Percentiles rank a stretch among this genome's conserved stretches.
Evolutionary conservation across 2,113 vertebrate species (phyloP).

Genomic region (Telmatochromis sp.): DNA sequence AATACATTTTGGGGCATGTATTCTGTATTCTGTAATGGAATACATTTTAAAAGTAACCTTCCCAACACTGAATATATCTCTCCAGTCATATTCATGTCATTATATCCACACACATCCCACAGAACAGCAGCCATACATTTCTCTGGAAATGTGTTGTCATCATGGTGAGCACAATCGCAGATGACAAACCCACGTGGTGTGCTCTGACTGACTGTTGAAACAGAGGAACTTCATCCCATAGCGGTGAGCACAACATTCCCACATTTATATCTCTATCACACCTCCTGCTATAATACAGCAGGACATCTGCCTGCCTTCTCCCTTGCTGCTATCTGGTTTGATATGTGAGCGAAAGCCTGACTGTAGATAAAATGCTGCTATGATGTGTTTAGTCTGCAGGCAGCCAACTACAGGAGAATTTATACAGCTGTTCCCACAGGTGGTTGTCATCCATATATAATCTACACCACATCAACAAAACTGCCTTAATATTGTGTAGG

Average conservation of each 20-base stretch:
- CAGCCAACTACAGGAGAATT: neutral
- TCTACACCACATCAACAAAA: neutral
- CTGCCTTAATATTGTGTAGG: neutral
- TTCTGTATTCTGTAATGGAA: too few species aligned
- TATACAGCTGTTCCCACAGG: neutral
- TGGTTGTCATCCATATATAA: neutral
- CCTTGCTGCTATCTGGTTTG: neutral
- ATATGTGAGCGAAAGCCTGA: neutral
- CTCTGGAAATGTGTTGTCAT: neutral
- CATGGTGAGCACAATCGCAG: neutral
- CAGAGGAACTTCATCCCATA: neutral
- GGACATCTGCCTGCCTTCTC: neutral
- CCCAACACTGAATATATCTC: neutral
- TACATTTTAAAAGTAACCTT: too few species aligned
- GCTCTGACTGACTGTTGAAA: neutral
- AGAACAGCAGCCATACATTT: neutral
- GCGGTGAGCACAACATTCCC: neutral
- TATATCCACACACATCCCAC: neutral
- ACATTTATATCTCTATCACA: neutral
- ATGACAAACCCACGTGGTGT: neutral
- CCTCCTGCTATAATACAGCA: neutral
- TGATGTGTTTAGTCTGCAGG: constrained; percentile 5
- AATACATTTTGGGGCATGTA: too few species aligned
- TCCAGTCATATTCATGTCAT: neutral
- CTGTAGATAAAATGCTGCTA: neutral